phyloP scores from a whole-genome alignment of 2,113 vertebrate species.

The Bubo blakistoni region DNA sequence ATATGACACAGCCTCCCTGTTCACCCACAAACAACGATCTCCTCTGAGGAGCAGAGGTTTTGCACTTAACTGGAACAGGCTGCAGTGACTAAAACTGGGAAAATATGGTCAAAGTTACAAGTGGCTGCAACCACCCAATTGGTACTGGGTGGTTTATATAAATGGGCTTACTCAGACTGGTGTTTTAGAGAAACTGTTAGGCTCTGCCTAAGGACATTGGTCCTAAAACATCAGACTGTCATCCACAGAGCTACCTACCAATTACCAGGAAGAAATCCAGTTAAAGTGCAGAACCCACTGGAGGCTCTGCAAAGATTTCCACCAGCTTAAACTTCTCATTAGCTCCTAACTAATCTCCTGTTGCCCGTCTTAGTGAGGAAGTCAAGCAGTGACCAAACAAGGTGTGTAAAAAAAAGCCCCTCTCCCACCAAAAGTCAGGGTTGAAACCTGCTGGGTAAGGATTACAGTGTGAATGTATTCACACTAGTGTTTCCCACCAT shows the following conservation, averaged over 20 bases:
- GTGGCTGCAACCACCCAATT: neutral
- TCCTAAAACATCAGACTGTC: neutral
- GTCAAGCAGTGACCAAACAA: neutral
- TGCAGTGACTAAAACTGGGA: conserved; percentile 1
- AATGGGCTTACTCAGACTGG: neutral
- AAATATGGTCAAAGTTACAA: neutral
- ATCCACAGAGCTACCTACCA: neutral
- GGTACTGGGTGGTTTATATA: neutral
- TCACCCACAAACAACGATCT: neutral
- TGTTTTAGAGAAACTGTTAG: neutral
- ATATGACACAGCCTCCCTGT: neutral
- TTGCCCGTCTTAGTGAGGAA: neutral
- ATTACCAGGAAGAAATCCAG: neutral
- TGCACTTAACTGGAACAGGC: neutral
- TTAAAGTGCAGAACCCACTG: neutral
- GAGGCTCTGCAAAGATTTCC: neutral
- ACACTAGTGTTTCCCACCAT: neutral
- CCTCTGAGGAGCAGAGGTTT: neutral
- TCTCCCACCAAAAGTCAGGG: neutral
- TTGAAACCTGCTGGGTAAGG: neutral
- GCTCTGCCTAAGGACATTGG: neutral
- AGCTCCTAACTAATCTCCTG: neutral
- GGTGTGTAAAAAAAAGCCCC: neutral
- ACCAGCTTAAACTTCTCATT: neutral
- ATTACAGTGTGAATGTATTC: neutral